These are phyloP conservation scores for Pseudorhombus dupliciocellatus DNA, from an alignment of 2,113 vertebrate species.

Conservation along the genomic window DNA sequence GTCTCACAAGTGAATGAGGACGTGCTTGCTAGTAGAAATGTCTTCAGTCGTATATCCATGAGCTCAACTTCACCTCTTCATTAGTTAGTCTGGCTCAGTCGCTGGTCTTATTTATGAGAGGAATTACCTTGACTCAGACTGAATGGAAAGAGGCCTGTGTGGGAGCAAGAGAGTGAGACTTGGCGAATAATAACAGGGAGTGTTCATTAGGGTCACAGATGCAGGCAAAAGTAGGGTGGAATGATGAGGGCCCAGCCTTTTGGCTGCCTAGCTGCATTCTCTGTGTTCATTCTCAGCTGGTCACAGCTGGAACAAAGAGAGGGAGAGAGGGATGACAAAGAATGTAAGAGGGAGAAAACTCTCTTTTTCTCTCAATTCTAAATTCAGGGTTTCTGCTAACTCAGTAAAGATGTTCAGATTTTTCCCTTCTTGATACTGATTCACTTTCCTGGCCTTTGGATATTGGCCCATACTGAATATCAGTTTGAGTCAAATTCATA, in stretches of 20 bases:
- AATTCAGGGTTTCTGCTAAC: not conserved
- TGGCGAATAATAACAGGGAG: constrained; percentile 40
- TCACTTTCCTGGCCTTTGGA: too few species aligned
- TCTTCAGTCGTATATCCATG: constrained; percentile 17
- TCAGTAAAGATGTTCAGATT: not conserved
- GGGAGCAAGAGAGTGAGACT: constrained; percentile 33
- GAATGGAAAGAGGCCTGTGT: constrained; percentile 48
- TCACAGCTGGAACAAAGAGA: constrained; percentile 18
- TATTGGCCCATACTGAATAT: too few species aligned
- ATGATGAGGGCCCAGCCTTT: constrained; percentile 30
- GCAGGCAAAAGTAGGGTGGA: constrained; percentile 19
- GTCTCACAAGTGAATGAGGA: constrained; percentile 18
- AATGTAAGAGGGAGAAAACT: not conserved
- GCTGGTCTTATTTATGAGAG: constrained; percentile 39
- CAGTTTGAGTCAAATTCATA: too few species aligned
- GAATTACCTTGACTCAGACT: constrained; percentile 34
- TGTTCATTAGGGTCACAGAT: constrained; percentile 28
- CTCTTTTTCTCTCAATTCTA: not conserved
- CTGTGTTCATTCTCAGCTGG: constrained; percentile 26
- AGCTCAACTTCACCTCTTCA: constrained; percentile 30
- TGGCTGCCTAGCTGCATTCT: constrained; percentile 33
- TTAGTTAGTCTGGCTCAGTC: constrained; percentile 33
- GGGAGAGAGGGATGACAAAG: not conserved
- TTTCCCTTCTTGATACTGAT: not conserved
- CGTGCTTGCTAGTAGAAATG: not conserved